Evolutionary conservation across 2,113 vertebrate genomes (phyloP), one percentile per base, ranked within the genome.

Genomic region (Chrysemys picta): DNA sequence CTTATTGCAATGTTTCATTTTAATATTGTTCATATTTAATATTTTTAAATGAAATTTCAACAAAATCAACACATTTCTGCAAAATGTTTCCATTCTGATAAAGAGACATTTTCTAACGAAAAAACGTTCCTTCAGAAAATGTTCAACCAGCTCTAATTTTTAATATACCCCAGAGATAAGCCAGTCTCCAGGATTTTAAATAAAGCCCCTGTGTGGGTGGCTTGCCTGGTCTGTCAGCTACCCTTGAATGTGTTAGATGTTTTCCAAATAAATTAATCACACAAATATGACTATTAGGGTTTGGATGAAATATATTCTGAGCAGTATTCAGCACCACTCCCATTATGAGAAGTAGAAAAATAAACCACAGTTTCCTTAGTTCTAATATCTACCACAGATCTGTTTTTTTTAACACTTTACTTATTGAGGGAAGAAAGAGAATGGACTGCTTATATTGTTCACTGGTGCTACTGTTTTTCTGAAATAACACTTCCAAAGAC

Each of bases 231-330:
- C 83, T 87, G 65, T 25, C 31, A 89, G 25, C 8, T 82, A 24
- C 75, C 81, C 78, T 89, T 69, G 29, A 92, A 91, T 95, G 59
- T 89, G 49, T 84, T 93, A 95, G 47, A 19, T 92, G 25, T 89
- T 94, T 96, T 50, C 45, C 42, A 92, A 81, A 89, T 25, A 75
- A 80, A 93, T 94, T 93, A 89, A 81, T 91, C 95, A 91, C 45
- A 80, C 83, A 87, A 83, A 82, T 87, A 72, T 42, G 25, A 93
- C 21, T 89, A n/a, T 78, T 82, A 85, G 57, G 22, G 1, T 53
- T 89, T 84, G 83, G 56, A 91, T 85, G n/a, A 96, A 94, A 89
- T 47, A n/a, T 10, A 9, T 82, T 54, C 25, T 79, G 50, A 38
- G 56, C 84, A 56, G 19, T 54, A 84, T 54, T 59, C 8, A 65